Base-by-base conservation (phyloP, 2,888 invertebrate species). In the Mesorhabditis spiculigera region DNA sequence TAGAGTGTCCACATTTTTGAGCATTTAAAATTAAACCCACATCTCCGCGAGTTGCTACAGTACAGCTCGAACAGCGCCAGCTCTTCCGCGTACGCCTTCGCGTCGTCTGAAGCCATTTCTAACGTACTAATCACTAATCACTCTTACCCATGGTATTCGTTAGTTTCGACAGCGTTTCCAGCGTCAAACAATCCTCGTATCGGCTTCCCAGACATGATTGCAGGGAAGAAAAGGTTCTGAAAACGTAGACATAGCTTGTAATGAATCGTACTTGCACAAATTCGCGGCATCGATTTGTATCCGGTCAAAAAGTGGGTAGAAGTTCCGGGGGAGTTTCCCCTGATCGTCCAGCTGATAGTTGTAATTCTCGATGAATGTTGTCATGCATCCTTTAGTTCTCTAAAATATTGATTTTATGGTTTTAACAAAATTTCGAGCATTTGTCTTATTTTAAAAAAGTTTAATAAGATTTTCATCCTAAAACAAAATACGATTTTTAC, bases 151-250 rank as follows among this genome's bases (percentile, higher is more conserved):
- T 50, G 8, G 58, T 13, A 13, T 10, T n/a, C 8, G 58, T 50
- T 10, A 13, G n/a, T 50, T 13, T 13, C 8, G 58, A 50, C 8
- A 50, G 58, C 8, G 58, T 50, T n/a, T n/a, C 10, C n/a, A 50
- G 58, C 58, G 58, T 50, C n/a, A 50, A n/a, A n/a, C 58, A 50
- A 50, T 50, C 58, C n/a, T 50, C n/a, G 58, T 50, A 50, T 50
- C n/a, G 8, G 8, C 10, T 13, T 10, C 58, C 58, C 58, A 50
- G 8, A 50, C 50, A 50, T 13, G 50, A 50, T 50, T 50, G 13
- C 13, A 50, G n/a, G n/a, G 3, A 50, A 3, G 3, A 50, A 50
- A 50, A 50, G 58, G 28, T 28, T 28, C 28, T 28, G 28, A 28
- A 28, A 28, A 50, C 8, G n/a, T 13, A 50, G 58, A 50, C 8